These are phyloP conservation scores for Lophochroa leadbeateri DNA, from an alignment of 2,113 vertebrate genomes.

Conservation along the genomic window DNA sequence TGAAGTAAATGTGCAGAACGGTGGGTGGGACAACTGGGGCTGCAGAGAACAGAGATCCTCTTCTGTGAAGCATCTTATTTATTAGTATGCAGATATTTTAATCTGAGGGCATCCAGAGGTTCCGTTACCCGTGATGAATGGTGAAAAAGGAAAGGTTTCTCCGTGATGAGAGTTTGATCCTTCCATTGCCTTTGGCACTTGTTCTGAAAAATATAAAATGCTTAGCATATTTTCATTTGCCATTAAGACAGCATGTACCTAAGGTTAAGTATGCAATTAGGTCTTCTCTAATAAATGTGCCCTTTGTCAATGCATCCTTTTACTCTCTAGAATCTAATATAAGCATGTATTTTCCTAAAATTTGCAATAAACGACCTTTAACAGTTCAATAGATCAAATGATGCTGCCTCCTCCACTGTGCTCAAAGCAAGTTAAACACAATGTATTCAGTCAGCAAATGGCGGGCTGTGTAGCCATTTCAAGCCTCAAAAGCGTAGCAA, in stretches of 20 bases:
- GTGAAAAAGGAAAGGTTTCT: background rate
- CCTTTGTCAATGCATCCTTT: background rate
- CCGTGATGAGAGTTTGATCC: background rate
- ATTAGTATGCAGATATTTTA: background rate
- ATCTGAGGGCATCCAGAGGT: background rate
- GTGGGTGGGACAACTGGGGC: background rate
- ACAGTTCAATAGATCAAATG: background rate
- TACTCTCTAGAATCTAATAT: background rate
- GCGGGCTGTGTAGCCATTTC: accelerated
- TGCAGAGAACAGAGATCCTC: background rate
- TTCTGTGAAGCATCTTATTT: background rate
- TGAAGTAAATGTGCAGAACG: background rate
- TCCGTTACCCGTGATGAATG: background rate
- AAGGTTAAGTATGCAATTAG: conserved; percentile 48
- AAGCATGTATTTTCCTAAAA: background rate
- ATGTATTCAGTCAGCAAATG: background rate
- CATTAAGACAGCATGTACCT: background rate
- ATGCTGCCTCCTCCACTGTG: background rate
- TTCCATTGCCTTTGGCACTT: background rate
- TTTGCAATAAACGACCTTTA: background rate
- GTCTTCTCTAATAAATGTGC: conserved; percentile 8
- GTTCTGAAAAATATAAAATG: background rate
- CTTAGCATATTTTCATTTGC: conserved; percentile 20
- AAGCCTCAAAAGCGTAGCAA: background rate
- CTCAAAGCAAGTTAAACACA: background rate